Evolutionary conservation across 2,888 invertebrate genomes (phyloP).

Genomic region (Calameuta filiformis): DNA sequence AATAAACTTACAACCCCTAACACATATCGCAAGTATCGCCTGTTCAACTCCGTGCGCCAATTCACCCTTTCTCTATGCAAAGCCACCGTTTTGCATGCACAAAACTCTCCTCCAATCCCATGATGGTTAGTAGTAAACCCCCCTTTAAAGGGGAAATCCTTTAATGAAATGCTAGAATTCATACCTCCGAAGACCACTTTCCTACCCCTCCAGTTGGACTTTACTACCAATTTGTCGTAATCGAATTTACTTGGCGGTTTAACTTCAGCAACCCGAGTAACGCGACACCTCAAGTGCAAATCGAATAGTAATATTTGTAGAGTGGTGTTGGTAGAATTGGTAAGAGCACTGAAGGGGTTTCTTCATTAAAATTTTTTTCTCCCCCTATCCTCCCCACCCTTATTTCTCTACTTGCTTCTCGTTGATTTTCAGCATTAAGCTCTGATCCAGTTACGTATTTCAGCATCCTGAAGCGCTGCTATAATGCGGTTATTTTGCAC

Average conservation of each 20-base stretch:
- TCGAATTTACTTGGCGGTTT: not conserved
- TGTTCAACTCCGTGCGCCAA: not conserved
- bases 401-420: no score
- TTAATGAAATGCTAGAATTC: not conserved
- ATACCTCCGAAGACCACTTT: not conserved
- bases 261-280: not conserved
- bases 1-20: not conserved
- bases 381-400: not conserved
- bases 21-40: not conserved
- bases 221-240: not conserved
- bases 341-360: not conserved
- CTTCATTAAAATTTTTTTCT: not conserved
- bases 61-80: not conserved
- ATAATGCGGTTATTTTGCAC: constrained; percentile 3
- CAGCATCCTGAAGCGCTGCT: not conserved
- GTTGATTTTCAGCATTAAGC: not conserved
- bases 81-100: not conserved
- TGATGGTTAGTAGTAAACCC: not conserved
- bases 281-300: not conserved
- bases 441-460: not conserved
- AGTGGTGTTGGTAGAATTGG: not conserved
- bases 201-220: not conserved
- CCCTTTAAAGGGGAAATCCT: not conserved
- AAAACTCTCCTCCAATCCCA: not conserved
- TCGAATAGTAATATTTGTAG: not conserved